Conservation (phyloP, 2,113 vertebrate species). For the Dermatemys mawii region DNA sequence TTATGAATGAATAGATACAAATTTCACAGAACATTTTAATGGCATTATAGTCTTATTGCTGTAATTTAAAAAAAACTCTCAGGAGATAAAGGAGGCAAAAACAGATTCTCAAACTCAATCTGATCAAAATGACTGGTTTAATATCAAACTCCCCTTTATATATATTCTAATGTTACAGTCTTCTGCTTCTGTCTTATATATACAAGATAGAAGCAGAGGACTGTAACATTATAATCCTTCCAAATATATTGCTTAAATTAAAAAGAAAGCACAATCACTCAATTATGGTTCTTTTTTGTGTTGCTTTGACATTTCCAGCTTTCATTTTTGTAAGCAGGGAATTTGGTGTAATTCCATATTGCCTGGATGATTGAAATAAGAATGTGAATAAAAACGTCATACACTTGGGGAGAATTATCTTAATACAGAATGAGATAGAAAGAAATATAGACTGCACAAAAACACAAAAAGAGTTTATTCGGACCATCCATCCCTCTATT, state of each 20-base stretch:
- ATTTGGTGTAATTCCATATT: neutral
- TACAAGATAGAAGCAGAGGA: neutral
- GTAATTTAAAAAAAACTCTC: neutral
- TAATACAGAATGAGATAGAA: neutral
- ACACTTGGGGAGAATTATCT: neutral
- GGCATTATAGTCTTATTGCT: neutral
- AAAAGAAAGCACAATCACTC: neutral
- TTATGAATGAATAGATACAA: neutral
- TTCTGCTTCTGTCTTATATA: no score
- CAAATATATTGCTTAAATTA: neutral
- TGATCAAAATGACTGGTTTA: neutral
- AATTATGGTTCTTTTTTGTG: neutral
- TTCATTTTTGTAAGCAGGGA: neutral
- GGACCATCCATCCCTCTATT: neutral
- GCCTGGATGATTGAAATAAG: neutral
- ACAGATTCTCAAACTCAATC: neutral
- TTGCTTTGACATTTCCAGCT: neutral
- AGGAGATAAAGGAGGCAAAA: neutral
- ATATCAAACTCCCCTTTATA: neutral
- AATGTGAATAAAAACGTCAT: neutral
- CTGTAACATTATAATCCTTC: accelerated
- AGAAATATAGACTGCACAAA: neutral
- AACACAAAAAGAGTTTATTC: neutral
- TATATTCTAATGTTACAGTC: no score
- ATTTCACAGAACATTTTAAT: neutral